Evolutionary conservation across 2,797 vertebrate species (phyloP).

Genomic region (Falco columbarius): DNA sequence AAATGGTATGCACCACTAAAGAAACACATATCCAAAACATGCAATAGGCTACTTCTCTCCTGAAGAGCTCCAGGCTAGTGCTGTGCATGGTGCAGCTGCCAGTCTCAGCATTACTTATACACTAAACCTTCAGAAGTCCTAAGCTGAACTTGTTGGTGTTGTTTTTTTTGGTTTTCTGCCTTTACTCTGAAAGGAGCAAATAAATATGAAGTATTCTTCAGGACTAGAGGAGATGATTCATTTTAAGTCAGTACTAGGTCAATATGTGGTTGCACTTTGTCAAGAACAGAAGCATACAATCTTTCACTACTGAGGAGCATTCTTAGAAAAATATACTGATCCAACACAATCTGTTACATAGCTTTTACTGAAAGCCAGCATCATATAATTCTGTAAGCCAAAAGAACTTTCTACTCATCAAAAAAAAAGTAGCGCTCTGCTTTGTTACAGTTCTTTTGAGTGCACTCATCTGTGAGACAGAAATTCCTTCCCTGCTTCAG

Average conservation of each 20-base stretch:
- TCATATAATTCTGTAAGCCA: not conserved
- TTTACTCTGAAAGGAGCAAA: not conserved
- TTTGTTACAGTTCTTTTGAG: not conserved
- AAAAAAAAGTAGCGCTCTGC: not conserved
- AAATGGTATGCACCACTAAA: not conserved
- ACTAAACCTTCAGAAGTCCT: not conserved
- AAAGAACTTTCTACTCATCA: not conserved
- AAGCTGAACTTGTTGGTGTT: not conserved
- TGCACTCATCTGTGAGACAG: not conserved
- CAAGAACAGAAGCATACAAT: not conserved
- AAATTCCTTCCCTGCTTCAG: conserved; percentile 31
- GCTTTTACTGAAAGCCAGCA: not conserved
- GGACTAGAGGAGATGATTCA: not conserved
- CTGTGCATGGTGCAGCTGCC: not conserved
- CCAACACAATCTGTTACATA: not conserved
- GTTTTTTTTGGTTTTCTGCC: not conserved
- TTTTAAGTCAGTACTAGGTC: not conserved
- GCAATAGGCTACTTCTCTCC: not conserved
- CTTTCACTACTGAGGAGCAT: not conserved
- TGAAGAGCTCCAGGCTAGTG: not conserved
- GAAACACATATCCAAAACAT: not conserved
- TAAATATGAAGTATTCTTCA: not conserved
- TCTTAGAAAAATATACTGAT: not conserved
- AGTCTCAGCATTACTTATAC: not conserved
- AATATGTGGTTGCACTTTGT: not conserved